Evolutionary conservation across 53 echinoderm and acorn worm genomes (phyloP).

Genomic region (Astropecten irregularis): DNA sequence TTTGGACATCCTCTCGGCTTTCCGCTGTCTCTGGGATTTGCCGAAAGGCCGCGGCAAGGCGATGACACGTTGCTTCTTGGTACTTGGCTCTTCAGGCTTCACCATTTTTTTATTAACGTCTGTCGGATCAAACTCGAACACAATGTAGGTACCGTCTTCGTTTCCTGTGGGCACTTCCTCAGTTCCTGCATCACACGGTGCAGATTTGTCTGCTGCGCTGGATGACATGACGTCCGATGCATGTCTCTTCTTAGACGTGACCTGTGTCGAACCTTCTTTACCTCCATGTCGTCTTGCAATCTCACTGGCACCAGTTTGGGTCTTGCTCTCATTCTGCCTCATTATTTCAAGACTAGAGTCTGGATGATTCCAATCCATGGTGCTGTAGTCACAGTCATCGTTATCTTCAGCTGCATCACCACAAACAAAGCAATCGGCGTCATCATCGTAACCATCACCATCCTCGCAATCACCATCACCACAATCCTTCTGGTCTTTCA

Average conservation of each 20-base stretch:
- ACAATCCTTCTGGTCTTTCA: background rate
- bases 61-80: constrained; percentile 52
- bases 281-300: no score
- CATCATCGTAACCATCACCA: constrained; percentile 32
- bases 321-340: background rate
- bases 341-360: no score
- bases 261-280: no score
- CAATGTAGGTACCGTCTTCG: constrained; percentile 19
- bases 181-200: background rate
- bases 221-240: no score
- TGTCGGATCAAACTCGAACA: constrained; percentile 75
- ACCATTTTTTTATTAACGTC: background rate
- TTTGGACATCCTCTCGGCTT: background rate
- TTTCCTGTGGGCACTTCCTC: background rate
- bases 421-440: no score
- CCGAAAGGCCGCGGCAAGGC: constrained; percentile 67
- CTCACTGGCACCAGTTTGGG: no score
- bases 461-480: constrained; percentile 10
- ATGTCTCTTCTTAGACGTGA: no score
- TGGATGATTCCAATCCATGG: no score
- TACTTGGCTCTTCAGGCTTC: background rate
- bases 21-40: constrained; percentile 45
- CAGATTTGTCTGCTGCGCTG: no score
- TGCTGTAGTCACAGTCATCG: background rate
- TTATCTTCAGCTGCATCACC: background rate